A percentile compares a stretch with the other conserved stretches of the same genome.
Conservation (phyloP, 2,888 invertebrate genomes). For the Ectemnius lituratus region DNA sequence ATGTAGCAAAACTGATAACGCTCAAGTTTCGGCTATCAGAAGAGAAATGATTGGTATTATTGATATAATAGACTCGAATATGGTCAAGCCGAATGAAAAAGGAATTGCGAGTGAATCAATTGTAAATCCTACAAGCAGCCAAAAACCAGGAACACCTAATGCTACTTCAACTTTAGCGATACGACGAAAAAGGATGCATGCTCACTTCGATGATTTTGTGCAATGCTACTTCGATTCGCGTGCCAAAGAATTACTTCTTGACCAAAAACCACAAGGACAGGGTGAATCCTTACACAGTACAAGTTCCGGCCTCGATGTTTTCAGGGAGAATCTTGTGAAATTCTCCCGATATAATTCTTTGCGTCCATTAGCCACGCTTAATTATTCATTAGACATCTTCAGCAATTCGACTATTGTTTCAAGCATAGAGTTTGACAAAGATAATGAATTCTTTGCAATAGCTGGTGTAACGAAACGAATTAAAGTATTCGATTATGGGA, state of each 20-base stretch:
- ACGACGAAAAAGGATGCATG: conserved; percentile 87
- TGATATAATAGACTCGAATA: conserved; percentile 80
- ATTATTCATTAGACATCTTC: conserved; percentile 93
- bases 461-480: conserved; percentile 97
- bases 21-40: conserved; percentile 80
- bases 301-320: conserved; percentile 83
- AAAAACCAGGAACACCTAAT: conserved; percentile 62
- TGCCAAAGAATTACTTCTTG: conserved; percentile 85
- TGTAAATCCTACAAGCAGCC: conserved; percentile 50
- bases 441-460: conserved; percentile 96
- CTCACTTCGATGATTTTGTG: conserved; percentile 93
- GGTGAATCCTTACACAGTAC: conserved; percentile 63
- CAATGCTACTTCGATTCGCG: conserved; percentile 91
- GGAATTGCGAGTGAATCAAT: conserved; percentile 47
- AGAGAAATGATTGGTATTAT: conserved; percentile 81
- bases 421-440: conserved; percentile 97
- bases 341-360: conserved; percentile 90
- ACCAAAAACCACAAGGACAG: conserved; percentile 68
- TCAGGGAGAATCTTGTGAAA: conserved; percentile 91
- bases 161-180: conserved; percentile 81
- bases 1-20: conserved; percentile 78
- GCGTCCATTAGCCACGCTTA: conserved; percentile 90
- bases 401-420: conserved; percentile 92
- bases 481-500: conserved; percentile 94
- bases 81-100: conserved; percentile 70